A percentile compares a stretch with the other conserved stretches of the same genome.
These are phyloP conservation scores for Ceratoteleas bidentatus DNA, from an alignment of 1,140 invertebrate genomes.

Conservation along the genomic window DNA sequence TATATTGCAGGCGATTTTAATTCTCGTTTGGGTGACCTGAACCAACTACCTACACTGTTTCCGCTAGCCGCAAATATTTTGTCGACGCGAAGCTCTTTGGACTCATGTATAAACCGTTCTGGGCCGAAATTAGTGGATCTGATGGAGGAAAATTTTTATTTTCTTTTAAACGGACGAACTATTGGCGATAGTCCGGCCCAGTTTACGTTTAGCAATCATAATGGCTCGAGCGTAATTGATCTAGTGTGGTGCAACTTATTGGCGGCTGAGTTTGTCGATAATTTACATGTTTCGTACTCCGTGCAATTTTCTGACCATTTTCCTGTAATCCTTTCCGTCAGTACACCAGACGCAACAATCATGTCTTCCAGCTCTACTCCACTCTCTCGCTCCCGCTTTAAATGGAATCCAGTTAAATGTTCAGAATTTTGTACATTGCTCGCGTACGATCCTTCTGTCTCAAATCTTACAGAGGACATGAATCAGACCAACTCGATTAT, in stretches of 20 bases:
- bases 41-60: not conserved
- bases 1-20: not conserved
- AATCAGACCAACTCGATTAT: too few species aligned
- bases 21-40: not conserved
- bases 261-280: not conserved
- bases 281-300: not conserved
- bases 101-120: not conserved
- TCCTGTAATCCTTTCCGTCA: not conserved
- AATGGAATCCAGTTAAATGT: too few species aligned
- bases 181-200: not conserved
- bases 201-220: not conserved
- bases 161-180: not conserved
- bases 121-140: not conserved
- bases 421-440: too few species aligned
- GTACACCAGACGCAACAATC: not conserved
- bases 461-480: too few species aligned
- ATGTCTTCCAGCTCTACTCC: too few species aligned
- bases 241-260: not conserved
- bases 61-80: not conserved
- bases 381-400: not conserved
- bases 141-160: not conserved
- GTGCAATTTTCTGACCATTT: not conserved
- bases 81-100: not conserved
- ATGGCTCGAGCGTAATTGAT: not conserved
- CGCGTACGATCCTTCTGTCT: too few species aligned